Percentiles rank a stretch among this genome's conserved stretches.
Evolutionary conservation across 2,113 vertebrate species (phyloP).

Genomic region (Megatriorchis doriae): DNA sequence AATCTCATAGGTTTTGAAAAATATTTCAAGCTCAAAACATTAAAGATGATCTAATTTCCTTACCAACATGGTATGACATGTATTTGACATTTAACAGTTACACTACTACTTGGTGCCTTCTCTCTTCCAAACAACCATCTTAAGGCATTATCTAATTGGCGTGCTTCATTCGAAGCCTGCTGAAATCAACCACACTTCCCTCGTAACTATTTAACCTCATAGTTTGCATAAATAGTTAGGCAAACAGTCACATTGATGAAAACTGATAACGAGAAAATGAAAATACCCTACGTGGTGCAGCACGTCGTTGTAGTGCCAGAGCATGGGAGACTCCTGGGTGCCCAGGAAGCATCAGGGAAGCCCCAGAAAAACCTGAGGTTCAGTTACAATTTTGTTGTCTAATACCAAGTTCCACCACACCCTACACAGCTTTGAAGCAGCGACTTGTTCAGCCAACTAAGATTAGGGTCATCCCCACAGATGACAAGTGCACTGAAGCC

Average conservation of each 20-base stretch:
- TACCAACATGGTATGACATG: background rate
- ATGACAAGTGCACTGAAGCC: background rate
- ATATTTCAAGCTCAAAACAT: background rate
- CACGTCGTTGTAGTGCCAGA: background rate
- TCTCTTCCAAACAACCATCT: background rate
- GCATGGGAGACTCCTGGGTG: background rate
- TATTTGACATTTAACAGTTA: background rate
- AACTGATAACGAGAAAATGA: background rate
- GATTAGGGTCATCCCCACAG: background rate
- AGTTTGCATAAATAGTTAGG: background rate
- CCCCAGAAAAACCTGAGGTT: background rate
- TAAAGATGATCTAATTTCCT: background rate
- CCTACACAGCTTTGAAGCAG: background rate
- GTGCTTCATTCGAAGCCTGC: background rate
- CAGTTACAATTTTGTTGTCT: background rate
- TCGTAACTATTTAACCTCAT: background rate
- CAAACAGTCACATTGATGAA: background rate
- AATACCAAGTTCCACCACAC: background rate
- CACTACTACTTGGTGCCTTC: background rate
- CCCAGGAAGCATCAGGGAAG: background rate
- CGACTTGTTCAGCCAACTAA: background rate
- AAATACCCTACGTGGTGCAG: background rate
- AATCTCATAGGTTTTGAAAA: background rate
- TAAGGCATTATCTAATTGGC: background rate
- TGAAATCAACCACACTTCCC: background rate